A percentile compares a stretch with the other conserved stretches of the same genome.
Evolutionary conservation across 2,113 vertebrate species (phyloP).

Genomic region (Labeo catla): DNA sequence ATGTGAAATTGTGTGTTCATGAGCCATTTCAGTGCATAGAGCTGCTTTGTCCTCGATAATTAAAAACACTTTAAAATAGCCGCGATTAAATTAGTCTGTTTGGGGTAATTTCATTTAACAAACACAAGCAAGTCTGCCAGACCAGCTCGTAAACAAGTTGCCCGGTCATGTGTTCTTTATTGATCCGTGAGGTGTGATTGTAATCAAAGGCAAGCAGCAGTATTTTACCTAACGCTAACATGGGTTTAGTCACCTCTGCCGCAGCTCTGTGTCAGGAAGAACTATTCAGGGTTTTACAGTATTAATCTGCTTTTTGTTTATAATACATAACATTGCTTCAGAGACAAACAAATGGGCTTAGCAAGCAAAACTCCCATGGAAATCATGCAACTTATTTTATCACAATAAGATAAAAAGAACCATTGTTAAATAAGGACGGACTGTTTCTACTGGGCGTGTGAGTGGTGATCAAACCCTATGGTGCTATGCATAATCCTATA

Average conservation of each 20-base stretch:
- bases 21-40: neutral
- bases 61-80: neutral
- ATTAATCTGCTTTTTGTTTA: slow-evolving; percentile 7
- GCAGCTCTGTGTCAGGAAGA: neutral
- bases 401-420: neutral
- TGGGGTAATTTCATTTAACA: slow-evolving; percentile 2
- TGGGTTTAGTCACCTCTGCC: slow-evolving; percentile 7
- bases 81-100: neutral
- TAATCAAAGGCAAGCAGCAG: slow-evolving; percentile 19
- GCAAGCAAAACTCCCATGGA: neutral
- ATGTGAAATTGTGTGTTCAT: slow-evolving; percentile 2
- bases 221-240: slow-evolving; percentile 13
- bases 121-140: slow-evolving; percentile 8
- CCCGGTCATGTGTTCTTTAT: slow-evolving; percentile 26
- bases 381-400: neutral
- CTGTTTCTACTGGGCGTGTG: neutral
- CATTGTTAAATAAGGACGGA: neutral
- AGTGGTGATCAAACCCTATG: slow-evolving; percentile 53
- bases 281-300: slow-evolving; percentile 18
- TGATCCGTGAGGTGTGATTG: slow-evolving; percentile 25
- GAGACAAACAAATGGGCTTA: neutral
- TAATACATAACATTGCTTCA: slow-evolving; percentile 4
- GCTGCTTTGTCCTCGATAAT: neutral
- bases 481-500: slow-evolving; percentile 59
- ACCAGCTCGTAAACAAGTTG: slow-evolving; percentile 24